These are phyloP conservation scores for Benitochromis conjunctus DNA, from an alignment of 2,113 vertebrate genomes.

Conservation along the genomic window DNA sequence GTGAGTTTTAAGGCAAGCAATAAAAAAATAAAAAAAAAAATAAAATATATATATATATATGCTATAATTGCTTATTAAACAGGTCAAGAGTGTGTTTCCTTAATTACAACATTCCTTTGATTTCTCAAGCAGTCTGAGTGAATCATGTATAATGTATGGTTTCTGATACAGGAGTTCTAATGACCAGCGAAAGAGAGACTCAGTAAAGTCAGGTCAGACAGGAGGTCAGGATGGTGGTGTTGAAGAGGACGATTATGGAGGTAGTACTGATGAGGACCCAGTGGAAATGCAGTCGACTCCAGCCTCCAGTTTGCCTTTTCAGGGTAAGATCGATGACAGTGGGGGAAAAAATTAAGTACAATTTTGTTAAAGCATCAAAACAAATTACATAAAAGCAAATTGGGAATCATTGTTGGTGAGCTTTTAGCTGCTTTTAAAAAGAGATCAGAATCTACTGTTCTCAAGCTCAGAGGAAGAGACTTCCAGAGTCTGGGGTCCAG, in stretches of 20 bases:
- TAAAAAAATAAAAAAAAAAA: neutral
- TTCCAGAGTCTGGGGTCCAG: neutral
- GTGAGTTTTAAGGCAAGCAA: fast-evolving
- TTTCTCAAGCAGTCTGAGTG: neutral
- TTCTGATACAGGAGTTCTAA: neutral
- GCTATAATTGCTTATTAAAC: neutral
- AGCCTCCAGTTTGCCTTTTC: neutral
- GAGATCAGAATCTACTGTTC: neutral
- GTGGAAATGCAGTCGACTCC: neutral
- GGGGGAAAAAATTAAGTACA: neutral
- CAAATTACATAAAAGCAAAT: neutral
- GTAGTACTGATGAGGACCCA: constrained; percentile 65
- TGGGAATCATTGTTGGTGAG: neutral
- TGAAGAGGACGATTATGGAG: constrained; percentile 61
- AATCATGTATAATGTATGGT: neutral
- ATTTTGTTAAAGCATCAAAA: neutral
- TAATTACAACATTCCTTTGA: neutral
- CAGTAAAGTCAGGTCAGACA: neutral
- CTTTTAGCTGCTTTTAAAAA: neutral
- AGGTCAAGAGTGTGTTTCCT: neutral
- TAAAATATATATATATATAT: too few species aligned
- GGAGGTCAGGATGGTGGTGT: neutral
- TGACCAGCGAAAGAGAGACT: neutral
- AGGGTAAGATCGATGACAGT: neutral
- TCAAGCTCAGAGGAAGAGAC: neutral